Conservation (phyloP, 2,797 vertebrate species). For the Lepilemur ruficaudatus region DNA sequence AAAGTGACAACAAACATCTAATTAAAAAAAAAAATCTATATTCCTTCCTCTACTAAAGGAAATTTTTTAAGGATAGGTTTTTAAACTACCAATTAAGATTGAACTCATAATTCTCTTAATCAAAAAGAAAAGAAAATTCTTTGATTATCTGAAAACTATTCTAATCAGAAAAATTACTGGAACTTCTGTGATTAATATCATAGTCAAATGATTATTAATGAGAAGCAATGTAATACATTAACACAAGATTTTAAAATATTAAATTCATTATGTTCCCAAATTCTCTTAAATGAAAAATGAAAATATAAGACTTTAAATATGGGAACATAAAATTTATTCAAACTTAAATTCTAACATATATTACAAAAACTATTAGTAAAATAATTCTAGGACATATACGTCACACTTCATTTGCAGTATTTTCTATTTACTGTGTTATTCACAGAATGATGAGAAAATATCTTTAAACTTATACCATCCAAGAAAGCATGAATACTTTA, state of each 20-base stretch:
- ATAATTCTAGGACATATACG: background rate
- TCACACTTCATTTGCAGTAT: background rate
- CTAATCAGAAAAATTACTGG: conserved; percentile 31
- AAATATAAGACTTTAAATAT: conserved; percentile 5
- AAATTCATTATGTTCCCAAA: background rate
- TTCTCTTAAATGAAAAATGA: background rate
- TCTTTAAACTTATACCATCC: background rate
- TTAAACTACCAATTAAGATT: conserved; percentile 11
- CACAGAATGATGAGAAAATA: background rate
- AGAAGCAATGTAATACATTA: background rate
- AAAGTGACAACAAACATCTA: background rate
- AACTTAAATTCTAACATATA: background rate
- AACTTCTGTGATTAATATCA: conserved; percentile 4
- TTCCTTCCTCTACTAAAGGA: too few relatives aligned
- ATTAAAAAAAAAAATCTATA: too few relatives aligned
- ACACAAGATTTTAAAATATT: conserved; percentile 2
- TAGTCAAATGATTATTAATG: conserved; percentile 44
- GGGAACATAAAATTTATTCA: background rate
- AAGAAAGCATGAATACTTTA: background rate
- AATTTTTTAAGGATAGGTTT: background rate
- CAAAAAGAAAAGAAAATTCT: conserved; percentile 29
- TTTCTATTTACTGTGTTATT: background rate
- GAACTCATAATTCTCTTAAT: conserved; percentile 49
- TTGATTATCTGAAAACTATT: conserved; percentile 40
- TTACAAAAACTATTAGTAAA: background rate